phyloP scores from a whole-genome alignment of 2,888 invertebrate genomes.

The Penaeus monodon region DNA sequence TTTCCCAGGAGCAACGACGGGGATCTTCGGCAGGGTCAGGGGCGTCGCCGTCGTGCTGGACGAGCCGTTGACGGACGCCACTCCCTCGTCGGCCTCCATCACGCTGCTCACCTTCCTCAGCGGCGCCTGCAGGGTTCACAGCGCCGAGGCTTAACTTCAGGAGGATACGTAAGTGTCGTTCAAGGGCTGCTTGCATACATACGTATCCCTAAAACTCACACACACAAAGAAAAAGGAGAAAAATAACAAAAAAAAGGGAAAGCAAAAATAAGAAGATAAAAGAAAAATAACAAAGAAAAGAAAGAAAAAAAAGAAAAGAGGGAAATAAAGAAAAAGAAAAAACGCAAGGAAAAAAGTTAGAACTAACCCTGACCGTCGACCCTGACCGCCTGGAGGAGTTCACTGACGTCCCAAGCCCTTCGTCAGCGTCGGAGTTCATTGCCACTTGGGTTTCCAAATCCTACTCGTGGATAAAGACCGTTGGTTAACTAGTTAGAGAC shows the following conservation, averaged over 20 bases:
- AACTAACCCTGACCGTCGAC: background rate
- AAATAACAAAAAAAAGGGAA: too few relatives aligned
- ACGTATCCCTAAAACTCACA: too few relatives aligned
- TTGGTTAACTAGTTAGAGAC: background rate
- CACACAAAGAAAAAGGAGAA: too few relatives aligned
- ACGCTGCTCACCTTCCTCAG: background rate
- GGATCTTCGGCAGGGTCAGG: background rate
- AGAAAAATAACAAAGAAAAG: too few relatives aligned
- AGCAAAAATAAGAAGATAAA: too few relatives aligned
- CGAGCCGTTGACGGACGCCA: constrained; percentile 7
- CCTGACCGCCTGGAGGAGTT: constrained; percentile 19
- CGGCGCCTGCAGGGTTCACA: background rate
- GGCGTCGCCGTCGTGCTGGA: background rate
- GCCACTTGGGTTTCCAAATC: constrained; percentile 35
- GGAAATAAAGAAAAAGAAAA: background rate
- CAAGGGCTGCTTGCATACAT: too few relatives aligned
- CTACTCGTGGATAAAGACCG: background rate
- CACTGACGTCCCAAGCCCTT: constrained; percentile 45
- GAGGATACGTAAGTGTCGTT: too few relatives aligned
- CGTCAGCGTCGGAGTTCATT: constrained; percentile 28
- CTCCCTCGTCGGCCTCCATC: constrained; percentile 35
- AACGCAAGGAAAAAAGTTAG: background rate
- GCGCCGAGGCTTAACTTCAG: too few relatives aligned
- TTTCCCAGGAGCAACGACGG: background rate
- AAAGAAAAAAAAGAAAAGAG: too few relatives aligned